Conservation (phyloP, 1,140 invertebrate genomes). For the Marisa cornuarietis region DNA sequence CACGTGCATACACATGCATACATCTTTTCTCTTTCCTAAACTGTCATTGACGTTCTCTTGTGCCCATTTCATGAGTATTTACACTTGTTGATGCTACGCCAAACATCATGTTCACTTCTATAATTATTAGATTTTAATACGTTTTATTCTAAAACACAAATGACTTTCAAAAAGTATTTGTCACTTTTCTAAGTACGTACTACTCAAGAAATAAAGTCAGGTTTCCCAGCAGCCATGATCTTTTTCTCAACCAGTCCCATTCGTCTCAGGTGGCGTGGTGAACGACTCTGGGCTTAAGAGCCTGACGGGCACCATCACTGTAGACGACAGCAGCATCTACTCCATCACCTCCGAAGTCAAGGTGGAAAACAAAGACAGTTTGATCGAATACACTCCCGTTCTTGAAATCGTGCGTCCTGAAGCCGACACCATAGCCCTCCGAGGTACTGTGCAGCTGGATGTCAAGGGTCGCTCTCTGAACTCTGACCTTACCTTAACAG, state of each 20-base stretch:
- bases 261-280: slow-evolving; percentile 41
- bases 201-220: background rate
- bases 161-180: too few species aligned
- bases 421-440: slow-evolving; percentile 34
- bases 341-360: slow-evolving; percentile 43
- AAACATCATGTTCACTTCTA: too few species aligned
- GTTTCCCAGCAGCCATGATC: background rate
- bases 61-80: background rate
- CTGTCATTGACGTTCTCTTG: background rate
- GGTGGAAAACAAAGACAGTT: slow-evolving; percentile 31
- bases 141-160: too few species aligned
- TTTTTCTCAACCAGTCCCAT: background rate
- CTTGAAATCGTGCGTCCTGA: slow-evolving; percentile 45
- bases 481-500: slow-evolving; percentile 40
- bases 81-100: too few species aligned
- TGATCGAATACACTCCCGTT: slow-evolving; percentile 46
- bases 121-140: background rate
- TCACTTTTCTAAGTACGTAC: background rate
- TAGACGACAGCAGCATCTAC: slow-evolving; percentile 54
- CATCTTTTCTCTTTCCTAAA: background rate
- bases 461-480: slow-evolving; percentile 29
- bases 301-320: slow-evolving; percentile 39
- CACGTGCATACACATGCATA: too few species aligned
- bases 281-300: slow-evolving; percentile 41
- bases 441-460: slow-evolving; percentile 37